Percentiles rank a stretch among this genome's conserved stretches.
Conservation (phyloP, 2,797 vertebrate species). For the Trachops cirrhosus region DNA sequence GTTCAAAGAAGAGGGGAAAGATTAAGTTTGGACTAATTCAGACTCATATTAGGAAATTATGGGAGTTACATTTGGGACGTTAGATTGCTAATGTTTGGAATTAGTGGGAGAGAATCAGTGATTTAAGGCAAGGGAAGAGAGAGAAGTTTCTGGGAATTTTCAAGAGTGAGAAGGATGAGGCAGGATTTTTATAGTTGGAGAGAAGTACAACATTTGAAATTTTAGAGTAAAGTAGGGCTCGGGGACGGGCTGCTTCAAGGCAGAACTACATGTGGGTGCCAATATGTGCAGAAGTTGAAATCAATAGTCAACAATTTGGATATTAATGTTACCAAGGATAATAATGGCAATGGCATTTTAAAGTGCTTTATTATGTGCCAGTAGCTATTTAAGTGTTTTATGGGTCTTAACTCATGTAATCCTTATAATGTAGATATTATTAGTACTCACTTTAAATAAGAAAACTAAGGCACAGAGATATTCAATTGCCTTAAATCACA, state of each 20-base stretch:
- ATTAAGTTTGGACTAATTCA: background rate
- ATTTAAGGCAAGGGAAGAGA: background rate
- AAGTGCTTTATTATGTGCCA: background rate
- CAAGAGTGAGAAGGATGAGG: background rate
- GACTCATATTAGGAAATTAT: background rate
- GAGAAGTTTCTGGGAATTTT: background rate
- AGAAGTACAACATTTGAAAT: background rate
- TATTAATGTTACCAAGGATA: background rate
- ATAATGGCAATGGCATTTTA: background rate
- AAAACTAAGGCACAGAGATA: background rate
- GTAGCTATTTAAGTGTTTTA: background rate
- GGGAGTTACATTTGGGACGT: background rate
- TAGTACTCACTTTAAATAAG: background rate
- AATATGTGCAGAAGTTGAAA: background rate
- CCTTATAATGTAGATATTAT: background rate
- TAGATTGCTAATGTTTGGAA: background rate
- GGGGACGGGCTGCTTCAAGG: background rate
- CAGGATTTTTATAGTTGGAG: background rate
- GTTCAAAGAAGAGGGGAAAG: background rate
- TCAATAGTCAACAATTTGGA: background rate
- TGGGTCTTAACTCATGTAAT: background rate
- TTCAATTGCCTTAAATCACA: background rate
- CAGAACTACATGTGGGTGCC: background rate
- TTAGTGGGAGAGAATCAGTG: background rate
- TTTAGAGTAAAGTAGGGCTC: background rate